Conservation (phyloP, 2,888 invertebrate genomes). For the Lacanobia wlatinum region DNA sequence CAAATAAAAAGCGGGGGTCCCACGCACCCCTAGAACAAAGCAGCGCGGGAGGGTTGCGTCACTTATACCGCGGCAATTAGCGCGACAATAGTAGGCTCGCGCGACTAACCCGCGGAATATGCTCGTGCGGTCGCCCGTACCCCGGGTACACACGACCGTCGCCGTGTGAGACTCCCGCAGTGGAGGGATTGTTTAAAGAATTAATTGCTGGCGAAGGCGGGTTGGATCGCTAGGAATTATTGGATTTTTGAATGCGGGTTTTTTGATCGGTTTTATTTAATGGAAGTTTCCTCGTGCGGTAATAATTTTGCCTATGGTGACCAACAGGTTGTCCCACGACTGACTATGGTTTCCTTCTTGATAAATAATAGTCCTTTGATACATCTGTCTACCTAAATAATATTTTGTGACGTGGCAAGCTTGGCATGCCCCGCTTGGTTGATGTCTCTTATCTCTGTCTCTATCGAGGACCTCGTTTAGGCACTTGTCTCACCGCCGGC, state of each 20-base stretch:
- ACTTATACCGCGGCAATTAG: slow-evolving; percentile 70
- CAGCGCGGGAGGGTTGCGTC: slow-evolving; percentile 62
- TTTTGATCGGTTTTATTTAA: neutral
- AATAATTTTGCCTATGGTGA: neutral
- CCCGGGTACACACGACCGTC: slow-evolving; percentile 56
- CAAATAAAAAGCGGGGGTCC: slow-evolving; percentile 44
- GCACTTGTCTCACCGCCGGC: too few species aligned
- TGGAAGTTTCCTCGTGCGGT: neutral
- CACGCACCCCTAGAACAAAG: slow-evolving; percentile 54
- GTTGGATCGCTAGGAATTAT: slow-evolving; percentile 19
- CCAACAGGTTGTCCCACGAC: neutral
- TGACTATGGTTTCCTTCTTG: neutral
- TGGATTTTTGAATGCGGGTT: slow-evolving; percentile 1
- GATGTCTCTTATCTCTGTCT: too few species aligned
- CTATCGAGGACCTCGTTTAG: too few species aligned
- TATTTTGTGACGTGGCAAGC: too few species aligned
- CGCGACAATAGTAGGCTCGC: slow-evolving; percentile 64
- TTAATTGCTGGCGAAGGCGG: slow-evolving; percentile 48
- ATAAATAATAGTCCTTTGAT: too few species aligned
- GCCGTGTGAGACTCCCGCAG: slow-evolving; percentile 47
- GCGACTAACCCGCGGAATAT: slow-evolving; percentile 75
- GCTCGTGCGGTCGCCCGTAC: slow-evolving; percentile 71
- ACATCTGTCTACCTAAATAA: too few species aligned
- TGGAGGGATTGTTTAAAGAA: slow-evolving; percentile 60
- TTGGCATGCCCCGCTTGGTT: too few species aligned